These are phyloP conservation scores for Meleagris gallopavo DNA, from an alignment of 2,113 vertebrate genomes.

Conservation along the genomic window DNA sequence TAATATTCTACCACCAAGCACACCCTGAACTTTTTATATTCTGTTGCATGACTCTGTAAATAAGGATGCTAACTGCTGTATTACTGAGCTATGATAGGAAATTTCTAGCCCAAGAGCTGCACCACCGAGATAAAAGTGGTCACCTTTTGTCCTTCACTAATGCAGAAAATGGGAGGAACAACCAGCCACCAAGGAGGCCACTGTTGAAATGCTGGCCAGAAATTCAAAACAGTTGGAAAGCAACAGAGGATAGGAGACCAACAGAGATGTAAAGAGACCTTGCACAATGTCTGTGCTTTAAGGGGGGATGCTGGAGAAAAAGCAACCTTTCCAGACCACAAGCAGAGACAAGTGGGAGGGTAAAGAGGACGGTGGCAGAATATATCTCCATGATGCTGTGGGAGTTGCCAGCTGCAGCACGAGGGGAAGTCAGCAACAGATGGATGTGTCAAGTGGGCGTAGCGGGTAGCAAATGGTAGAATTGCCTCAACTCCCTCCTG, in stretches of 20 bases:
- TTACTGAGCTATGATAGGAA: not conserved
- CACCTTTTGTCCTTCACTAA: slow-evolving; percentile 1
- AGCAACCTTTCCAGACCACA: not conserved
- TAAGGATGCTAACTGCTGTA: not conserved
- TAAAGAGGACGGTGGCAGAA: not conserved
- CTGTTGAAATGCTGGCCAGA: not conserved
- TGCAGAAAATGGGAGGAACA: not conserved
- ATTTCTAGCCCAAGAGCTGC: not conserved
- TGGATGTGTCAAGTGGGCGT: slow-evolving; percentile 7
- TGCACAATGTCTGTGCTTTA: not conserved
- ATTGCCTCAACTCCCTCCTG: not conserved
- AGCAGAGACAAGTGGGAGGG: not conserved
- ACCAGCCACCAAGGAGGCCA: not conserved
- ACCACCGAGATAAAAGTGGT: not conserved
- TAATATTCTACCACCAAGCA: not conserved
- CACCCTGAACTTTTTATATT: not conserved
- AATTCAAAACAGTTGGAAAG: slow-evolving; percentile 16
- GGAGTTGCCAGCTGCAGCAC: slow-evolving; percentile 44
- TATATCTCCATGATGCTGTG: accelerated
- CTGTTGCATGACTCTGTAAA: not conserved
- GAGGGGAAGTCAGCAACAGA: slow-evolving; percentile 46
- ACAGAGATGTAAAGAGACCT: not conserved
- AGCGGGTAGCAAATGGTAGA: slow-evolving; percentile 36
- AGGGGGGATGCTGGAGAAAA: not conserved
- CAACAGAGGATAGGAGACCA: not conserved